These are phyloP conservation scores for Nixonia krombeini DNA, from an alignment of 1,140 invertebrate genomes.

Conservation along the genomic window DNA sequence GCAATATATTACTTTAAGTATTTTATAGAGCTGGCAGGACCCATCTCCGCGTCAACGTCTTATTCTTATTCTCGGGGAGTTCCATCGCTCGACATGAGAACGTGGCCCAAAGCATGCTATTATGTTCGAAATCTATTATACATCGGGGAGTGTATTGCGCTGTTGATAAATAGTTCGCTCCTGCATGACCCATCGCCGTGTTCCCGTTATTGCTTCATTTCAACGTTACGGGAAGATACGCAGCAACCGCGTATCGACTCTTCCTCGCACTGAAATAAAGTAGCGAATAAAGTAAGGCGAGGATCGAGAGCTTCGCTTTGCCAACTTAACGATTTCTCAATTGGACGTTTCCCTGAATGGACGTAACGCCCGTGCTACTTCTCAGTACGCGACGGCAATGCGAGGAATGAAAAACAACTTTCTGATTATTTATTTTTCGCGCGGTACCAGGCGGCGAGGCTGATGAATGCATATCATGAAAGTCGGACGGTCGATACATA, in stretches of 20 bases:
- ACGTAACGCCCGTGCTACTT: no score
- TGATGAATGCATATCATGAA: not conserved
- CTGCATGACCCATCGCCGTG: not conserved
- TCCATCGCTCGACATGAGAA: constrained; percentile 49
- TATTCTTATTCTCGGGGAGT: constrained; percentile 62
- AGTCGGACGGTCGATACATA: not conserved
- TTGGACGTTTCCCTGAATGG: no score
- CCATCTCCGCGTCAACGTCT: constrained; percentile 65
- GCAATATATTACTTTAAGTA: constrained; percentile 35
- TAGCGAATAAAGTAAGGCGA: no score
- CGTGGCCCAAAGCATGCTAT: constrained; percentile 38
- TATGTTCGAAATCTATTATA: constrained; percentile 59
- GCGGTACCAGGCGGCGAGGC: no score
- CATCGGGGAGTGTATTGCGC: constrained; percentile 53
- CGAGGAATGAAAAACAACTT: not conserved
- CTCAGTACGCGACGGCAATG: no score
- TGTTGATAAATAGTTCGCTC: constrained; percentile 63
- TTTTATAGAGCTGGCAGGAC: constrained; percentile 15
- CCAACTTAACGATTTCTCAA: no score
- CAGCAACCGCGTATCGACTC: no score
- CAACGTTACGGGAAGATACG: not conserved
- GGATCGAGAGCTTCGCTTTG: no score
- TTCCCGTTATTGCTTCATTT: constrained; percentile 4
- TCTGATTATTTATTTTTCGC: not conserved
- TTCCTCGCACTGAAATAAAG: no score